Percentiles rank a stretch among this genome's conserved stretches.
Conservation (phyloP, 2,888 invertebrate genomes). For the Hemistola chrysoprasaria region DNA sequence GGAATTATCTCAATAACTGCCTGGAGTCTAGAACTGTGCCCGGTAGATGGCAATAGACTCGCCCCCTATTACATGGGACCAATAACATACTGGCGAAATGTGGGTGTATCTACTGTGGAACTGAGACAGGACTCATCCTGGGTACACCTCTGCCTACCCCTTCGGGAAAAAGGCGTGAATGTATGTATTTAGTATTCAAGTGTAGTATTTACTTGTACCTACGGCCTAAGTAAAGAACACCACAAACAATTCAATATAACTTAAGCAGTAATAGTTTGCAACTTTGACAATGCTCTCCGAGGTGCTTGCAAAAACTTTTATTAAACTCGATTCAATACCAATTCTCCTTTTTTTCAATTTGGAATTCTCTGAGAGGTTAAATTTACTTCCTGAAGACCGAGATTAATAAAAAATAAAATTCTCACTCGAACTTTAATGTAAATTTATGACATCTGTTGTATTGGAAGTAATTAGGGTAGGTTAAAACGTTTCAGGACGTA, state of each 20-base stretch:
- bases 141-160: too few species aligned
- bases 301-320: slow-evolving; percentile 25
- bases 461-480: not conserved
- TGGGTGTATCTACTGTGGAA: too few species aligned
- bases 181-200: too few species aligned
- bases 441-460: slow-evolving; percentile 19
- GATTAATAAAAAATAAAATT: slow-evolving; percentile 21
- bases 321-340: slow-evolving; percentile 28
- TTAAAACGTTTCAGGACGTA: too few species aligned
- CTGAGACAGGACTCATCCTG: too few species aligned
- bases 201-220: too few species aligned
- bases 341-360: slow-evolving; percentile 15
- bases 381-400: slow-evolving; percentile 8
- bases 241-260: slow-evolving; percentile 11
- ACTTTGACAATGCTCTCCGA: slow-evolving; percentile 10
- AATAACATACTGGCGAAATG: too few species aligned
- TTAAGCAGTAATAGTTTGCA: slow-evolving; percentile 3
- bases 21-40: too few species aligned
- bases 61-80: too few species aligned
- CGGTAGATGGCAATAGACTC: too few species aligned
- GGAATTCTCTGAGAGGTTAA: slow-evolving; percentile 15
- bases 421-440: slow-evolving; percentile 23
- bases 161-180: too few species aligned
- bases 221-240: not conserved
- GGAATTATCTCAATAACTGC: too few species aligned